These are phyloP conservation scores for Apodemus sylvaticus DNA, from an alignment of 2,113 vertebrate genomes.

Conservation along the genomic window DNA sequence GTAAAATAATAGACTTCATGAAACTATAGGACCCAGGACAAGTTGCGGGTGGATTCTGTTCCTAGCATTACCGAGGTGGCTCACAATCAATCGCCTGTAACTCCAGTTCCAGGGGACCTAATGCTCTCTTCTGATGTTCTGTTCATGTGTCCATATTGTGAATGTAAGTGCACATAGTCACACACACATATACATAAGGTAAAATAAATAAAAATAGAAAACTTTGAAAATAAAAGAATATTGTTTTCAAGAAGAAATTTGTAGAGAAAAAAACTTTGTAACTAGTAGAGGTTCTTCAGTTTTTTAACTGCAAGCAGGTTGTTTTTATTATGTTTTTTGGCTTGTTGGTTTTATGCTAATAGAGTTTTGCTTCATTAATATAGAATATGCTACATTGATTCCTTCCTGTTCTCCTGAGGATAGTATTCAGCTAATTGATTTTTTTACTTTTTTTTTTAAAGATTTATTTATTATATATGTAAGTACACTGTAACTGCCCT, in stretches of 20 bases:
- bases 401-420: constrained; percentile 38
- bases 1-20: no score
- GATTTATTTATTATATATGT: no score
- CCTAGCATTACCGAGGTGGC: no score
- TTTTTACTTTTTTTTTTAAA: constrained; percentile 68
- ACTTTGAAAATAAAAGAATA: not conserved
- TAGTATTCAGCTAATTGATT: constrained; percentile 19
- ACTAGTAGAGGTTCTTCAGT: not conserved
- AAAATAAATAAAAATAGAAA: not conserved
- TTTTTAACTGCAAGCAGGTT: not conserved
- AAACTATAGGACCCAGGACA: not conserved
- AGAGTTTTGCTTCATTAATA: constrained; percentile 49
- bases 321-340: not conserved
- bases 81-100: not conserved
- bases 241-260: constrained; percentile 55
- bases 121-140: not conserved
- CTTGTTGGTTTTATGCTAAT: constrained; percentile 38
- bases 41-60: not conserved
- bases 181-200: not conserved
- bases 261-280: not conserved
- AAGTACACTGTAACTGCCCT: no score
- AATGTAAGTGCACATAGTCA: not conserved
- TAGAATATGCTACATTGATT: constrained; percentile 19
- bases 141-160: not conserved
- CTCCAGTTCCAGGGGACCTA: not conserved